These are phyloP conservation scores for Prietella phreatophila DNA, from an alignment of 2,113 vertebrate species.

Conservation along the genomic window DNA sequence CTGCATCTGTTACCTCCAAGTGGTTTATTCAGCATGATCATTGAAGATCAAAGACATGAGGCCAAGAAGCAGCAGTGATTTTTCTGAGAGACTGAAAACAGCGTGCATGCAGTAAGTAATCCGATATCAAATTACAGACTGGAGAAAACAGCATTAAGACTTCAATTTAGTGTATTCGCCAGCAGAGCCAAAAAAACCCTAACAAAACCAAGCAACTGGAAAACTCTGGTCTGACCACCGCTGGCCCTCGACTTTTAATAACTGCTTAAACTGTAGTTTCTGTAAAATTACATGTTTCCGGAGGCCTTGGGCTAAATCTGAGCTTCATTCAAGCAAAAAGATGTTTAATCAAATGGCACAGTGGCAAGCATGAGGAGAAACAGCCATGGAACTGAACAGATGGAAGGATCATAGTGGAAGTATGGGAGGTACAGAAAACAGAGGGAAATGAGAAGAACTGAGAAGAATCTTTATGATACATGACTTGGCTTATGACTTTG, in stretches of 20 bases:
- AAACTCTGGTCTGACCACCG: conserved; percentile 51
- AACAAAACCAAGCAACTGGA: conserved; percentile 34
- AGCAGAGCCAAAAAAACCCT: conserved; percentile 4
- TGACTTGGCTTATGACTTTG: neutral
- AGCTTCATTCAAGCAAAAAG: conserved; percentile 44
- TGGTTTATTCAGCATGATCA: neutral
- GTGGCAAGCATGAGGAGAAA: conserved; percentile 12
- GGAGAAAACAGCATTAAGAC: conserved; percentile 44
- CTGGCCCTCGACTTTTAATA: conserved; percentile 50
- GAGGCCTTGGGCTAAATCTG: conserved; percentile 37
- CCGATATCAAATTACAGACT: conserved; percentile 51
- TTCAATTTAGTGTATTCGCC: conserved; percentile 21
- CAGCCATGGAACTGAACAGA: neutral
- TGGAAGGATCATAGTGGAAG: neutral
- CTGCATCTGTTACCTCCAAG: neutral
- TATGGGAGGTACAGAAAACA: neutral
- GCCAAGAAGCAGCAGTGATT: neutral
- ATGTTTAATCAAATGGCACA: conserved; percentile 41
- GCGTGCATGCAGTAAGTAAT: neutral
- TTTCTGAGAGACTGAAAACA: conserved; percentile 25
- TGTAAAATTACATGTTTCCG: conserved; percentile 48
- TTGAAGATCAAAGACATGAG: neutral
- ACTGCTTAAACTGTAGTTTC: conserved; percentile 49
- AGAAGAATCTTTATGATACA: neutral
- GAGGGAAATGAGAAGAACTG: neutral